Evolutionary conservation across 2,113 vertebrate genomes (phyloP).

Genomic region (Ramphastos sulfuratus): DNA sequence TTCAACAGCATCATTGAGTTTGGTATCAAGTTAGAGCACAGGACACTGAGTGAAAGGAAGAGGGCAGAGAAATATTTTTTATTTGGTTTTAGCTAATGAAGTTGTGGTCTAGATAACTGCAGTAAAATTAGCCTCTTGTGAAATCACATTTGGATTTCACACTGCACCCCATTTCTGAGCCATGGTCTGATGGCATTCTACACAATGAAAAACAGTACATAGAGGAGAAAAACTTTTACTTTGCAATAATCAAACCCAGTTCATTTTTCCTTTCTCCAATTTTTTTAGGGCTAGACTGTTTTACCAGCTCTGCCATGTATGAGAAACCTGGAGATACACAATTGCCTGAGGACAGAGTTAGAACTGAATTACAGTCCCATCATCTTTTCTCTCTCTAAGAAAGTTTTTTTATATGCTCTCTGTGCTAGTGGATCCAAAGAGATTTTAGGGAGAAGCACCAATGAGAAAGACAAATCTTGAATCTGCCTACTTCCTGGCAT

Average conservation of each 20-base stretch:
- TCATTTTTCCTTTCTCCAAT: background rate
- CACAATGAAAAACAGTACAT: background rate
- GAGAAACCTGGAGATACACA: background rate
- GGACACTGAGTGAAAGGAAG: background rate
- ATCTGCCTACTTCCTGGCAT: background rate
- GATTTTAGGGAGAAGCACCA: background rate
- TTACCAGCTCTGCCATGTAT: background rate
- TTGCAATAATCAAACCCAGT: background rate
- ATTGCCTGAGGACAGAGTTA: background rate
- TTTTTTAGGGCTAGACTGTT: background rate
- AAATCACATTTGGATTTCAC: background rate
- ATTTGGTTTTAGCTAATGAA: background rate
- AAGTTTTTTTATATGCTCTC: background rate
- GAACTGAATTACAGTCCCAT: background rate
- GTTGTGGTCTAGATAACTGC: background rate
- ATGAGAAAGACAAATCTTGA: background rate
- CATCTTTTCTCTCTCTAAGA: background rate
- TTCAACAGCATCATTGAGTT: background rate
- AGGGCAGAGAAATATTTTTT: background rate
- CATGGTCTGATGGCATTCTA: background rate
- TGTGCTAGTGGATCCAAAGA: background rate
- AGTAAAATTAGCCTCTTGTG: background rate
- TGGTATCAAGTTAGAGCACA: background rate
- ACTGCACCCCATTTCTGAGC: background rate
- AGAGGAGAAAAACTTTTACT: background rate